Evolutionary conservation across 2,113 vertebrate species (phyloP), one percentile per base, ranked within the genome.

Genomic region (Opisthocomus hoazin): DNA sequence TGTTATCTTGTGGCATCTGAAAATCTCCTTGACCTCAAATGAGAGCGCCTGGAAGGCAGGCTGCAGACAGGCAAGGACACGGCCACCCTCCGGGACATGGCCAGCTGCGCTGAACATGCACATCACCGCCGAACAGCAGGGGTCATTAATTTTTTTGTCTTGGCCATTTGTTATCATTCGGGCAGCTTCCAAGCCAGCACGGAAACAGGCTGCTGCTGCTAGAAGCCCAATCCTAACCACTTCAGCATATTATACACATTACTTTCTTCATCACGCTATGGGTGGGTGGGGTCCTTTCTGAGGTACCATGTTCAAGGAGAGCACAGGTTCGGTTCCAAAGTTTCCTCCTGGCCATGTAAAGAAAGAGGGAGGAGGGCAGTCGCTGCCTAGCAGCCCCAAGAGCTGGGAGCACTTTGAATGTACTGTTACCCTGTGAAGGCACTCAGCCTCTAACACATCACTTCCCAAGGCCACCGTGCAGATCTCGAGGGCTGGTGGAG

Each of bases 221-320:
- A 15, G 64, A 65, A 96, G 48, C 39, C 56, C 41, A 39, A 50
- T 17, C 15, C 30, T 18, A 26, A 30, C 21, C 53, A 36, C 74
- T 71, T 58, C 46, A 60, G 39, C 26, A 11, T 23, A 37, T 46
- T 21, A 0, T 1, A 14, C 1, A 0, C 1, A 7, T 24, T 63
- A 17, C 22, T 68, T 56, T 15, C 27, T 41, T 70, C 65, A 23
- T 27, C 26, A 57, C 32, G 3, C 53, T 34, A 0, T 1, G 9
- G 12, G 5, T 22, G 19, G 6, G 8, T 13, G 26, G 19, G 6
- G 8, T 13, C 34, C 56, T 66, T 54, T 51, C 39, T n/a, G 70
- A 75, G n/a, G 53, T 37, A 51, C 22, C 26, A 11, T 0, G 2
- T 9, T 58, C 60, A 75, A 45, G 4, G 39, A 21, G 34, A 68